Percentiles rank a stretch among this genome's conserved stretches.
phyloP scores from a whole-genome alignment of 2,797 vertebrate species.

The Enteromius fasciolatus region DNA sequence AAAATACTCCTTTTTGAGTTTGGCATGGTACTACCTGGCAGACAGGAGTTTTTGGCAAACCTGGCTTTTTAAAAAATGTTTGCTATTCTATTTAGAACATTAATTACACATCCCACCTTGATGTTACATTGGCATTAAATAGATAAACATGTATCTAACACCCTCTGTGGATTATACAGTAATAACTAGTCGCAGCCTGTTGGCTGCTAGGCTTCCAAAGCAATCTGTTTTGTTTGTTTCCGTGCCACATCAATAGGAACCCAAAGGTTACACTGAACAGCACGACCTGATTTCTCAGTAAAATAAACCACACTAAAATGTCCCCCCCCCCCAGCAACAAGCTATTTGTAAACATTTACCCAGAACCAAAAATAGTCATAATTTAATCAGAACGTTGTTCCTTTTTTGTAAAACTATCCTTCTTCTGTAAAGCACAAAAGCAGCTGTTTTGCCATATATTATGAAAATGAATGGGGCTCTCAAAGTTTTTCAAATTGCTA shows the following conservation, averaged over 20 bases:
- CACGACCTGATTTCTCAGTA: constrained; percentile 15
- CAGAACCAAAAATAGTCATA: neutral
- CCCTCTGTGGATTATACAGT: constrained; percentile 13
- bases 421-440: neutral
- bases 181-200: neutral
- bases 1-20: neutral
- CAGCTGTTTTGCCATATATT: neutral
- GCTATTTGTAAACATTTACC: neutral
- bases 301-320: constrained; percentile 1
- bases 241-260: constrained; percentile 18
- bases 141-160: neutral
- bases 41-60: neutral
- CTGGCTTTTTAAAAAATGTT: neutral
- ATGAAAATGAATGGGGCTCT: neutral
- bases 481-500: neutral
- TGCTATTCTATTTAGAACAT: neutral
- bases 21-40: neutral
- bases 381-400: neutral
- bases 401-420: neutral
- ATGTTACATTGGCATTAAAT: neutral
- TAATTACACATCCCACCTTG: neutral
- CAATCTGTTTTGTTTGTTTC: constrained; percentile 4
- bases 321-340: neutral
- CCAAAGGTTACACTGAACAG: constrained; percentile 9
- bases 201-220: constrained; percentile 5